phyloP scores from a whole-genome alignment of 1,140 invertebrate genomes.

The Palaemon carinicauda region DNA sequence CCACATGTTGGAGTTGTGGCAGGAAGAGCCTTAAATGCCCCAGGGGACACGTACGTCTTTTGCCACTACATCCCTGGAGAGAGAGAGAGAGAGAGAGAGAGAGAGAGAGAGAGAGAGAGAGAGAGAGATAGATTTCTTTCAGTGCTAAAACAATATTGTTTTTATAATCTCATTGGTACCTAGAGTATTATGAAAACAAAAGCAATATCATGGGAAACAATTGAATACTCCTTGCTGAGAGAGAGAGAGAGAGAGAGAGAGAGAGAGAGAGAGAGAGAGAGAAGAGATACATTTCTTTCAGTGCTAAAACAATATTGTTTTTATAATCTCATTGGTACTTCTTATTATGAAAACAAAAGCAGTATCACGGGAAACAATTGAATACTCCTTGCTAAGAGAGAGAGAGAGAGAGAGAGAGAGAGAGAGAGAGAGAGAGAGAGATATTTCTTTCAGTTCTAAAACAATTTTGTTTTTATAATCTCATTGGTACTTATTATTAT shows the following conservation, averaged over 20 bases:
- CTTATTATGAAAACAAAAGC: not conserved
- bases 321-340: no score
- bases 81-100: not conserved
- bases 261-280: not conserved
- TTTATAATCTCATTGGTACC: no score
- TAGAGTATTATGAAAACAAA: no score
- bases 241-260: not conserved
- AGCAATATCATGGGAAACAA: no score
- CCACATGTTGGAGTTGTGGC: not conserved
- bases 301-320: no score
- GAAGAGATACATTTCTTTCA: not conserved
- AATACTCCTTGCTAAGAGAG: no score
- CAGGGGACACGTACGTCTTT: not conserved
- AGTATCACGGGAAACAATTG: not conserved
- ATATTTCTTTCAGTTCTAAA: no score
- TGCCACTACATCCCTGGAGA: not conserved
- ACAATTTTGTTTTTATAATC: no score
- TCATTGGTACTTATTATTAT: no score
- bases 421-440: constrained; percentile 6
- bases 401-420: not conserved
- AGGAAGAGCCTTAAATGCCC: not conserved
- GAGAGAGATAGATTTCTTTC: not conserved
- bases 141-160: no score
- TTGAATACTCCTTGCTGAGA: not conserved
- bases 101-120: not conserved